These are phyloP conservation scores for Elysia chlorotica DNA, from an alignment of 1,140 invertebrate genomes.

Conservation along the genomic window DNA sequence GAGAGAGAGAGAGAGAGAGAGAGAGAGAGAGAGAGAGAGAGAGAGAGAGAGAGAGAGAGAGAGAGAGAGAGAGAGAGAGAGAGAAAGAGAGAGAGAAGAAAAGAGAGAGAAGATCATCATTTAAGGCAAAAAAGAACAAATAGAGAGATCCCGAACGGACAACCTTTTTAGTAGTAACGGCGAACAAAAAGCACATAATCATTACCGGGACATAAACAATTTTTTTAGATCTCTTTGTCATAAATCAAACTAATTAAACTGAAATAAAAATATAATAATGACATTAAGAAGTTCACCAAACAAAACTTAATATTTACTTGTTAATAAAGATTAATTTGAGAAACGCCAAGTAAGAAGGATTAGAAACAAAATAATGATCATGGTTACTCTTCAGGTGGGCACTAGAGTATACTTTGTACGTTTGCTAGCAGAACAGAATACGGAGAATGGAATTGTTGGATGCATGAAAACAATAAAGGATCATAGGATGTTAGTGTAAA, in stretches of 20 bases:
- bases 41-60: not conserved
- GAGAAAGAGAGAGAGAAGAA: slow-evolving; percentile 2
- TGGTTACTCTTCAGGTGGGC: too few species aligned
- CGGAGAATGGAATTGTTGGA: too few species aligned
- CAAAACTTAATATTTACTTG: not conserved
- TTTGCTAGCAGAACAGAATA: not conserved
- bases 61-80: slow-evolving; percentile 6
- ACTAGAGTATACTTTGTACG: too few species aligned
- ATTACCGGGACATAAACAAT: too few species aligned
- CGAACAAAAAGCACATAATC: too few species aligned
- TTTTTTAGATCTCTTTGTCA: not conserved
- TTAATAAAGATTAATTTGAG: not conserved
- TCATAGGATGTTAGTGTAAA: not conserved
- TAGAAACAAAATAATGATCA: not conserved
- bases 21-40: slow-evolving; percentile 18
- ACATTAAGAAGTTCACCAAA: not conserved
- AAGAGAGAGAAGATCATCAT: not conserved
- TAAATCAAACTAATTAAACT: not conserved
- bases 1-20: slow-evolving; percentile 21
- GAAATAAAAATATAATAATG: too few species aligned
- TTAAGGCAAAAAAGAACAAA: not conserved
- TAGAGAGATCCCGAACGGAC: not conserved
- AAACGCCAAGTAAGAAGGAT: not conserved
- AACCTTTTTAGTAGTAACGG: not conserved
- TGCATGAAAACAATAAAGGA: not conserved